Evolutionary conservation across 2,888 invertebrate species (phyloP), one percentile per base, ranked within the genome.

Genomic region (Glaucopsyche alexis): DNA sequence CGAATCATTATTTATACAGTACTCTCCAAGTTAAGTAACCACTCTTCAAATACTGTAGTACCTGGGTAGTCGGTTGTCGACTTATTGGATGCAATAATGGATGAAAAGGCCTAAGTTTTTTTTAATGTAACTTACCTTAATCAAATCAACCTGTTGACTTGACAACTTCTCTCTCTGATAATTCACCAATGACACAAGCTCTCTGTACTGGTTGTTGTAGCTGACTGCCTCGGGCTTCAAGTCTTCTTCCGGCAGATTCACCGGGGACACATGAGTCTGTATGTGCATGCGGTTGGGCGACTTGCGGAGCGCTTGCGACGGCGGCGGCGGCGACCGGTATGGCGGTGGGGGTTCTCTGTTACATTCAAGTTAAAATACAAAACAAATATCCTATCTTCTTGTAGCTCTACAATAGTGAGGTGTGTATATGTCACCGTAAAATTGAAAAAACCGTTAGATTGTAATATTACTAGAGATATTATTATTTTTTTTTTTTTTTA

Each of bases 81-180:
- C n/a, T n/a, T n/a, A n/a, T n/a, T n/a, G n/a, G n/a, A n/a, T n/a
- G n/a, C n/a, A n/a, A n/a, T n/a, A n/a, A n/a, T n/a, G n/a, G n/a
- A n/a, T n/a, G n/a, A n/a, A n/a, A n/a, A n/a, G n/a, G n/a, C n/a
- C n/a, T 29, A 29, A 29, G 29, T 50, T 66, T 64, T 16, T 55
- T 7, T 42, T 42, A 6, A 6, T 8, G 65, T 29, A 19, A 71
- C 73, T 80, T 88, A 97, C 97, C 94, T 98, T 97, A 74, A 96
- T 97, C 80, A 98, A 94, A 93, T 98, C 98, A 80, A 97, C 96
- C 89, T 98, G 98, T 84, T 98, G 98, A 80, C 95, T 95, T 72
- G 96, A 96, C 75, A 99, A 94, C 85, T 98, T 97, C 83, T 98
- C 98, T 76, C 98, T 94, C 88, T 98, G 98, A 85, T 96, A 96